phyloP scores from a whole-genome alignment of 2,888 invertebrate genomes.

The Steinernema carpocapsae region DNA sequence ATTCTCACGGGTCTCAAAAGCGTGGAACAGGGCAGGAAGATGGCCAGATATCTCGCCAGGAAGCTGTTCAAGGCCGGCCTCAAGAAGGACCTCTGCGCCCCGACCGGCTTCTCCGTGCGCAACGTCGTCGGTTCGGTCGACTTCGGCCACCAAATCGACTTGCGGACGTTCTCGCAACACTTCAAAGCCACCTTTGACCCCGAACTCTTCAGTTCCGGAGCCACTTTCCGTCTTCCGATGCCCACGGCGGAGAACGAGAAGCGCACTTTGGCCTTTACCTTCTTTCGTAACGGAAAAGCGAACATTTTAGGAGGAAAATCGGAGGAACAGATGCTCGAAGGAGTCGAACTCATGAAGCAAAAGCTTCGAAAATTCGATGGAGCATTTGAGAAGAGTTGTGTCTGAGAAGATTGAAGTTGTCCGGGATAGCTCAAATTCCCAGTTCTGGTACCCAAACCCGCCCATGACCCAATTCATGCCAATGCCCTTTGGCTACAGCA shows the following conservation, averaged over 20 bases:
- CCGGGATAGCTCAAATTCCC: no score
- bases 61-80: background rate
- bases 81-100: background rate
- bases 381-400: no score
- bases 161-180: background rate
- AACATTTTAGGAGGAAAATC: background rate
- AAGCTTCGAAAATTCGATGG: no score
- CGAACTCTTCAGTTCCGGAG: background rate
- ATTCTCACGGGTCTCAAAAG: background rate
- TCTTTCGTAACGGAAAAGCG: background rate
- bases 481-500: no score
- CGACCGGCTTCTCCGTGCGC: background rate
- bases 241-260: no score
- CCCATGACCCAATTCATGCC: no score
- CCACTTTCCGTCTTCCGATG: background rate
- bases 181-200: background rate
- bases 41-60: background rate
- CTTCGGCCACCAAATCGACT: background rate
- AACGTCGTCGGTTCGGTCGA: background rate
- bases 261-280: background rate
- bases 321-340: background rate
- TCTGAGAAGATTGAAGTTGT: no score
- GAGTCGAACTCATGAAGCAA: no score
- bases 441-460: no score
- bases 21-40: background rate